Percentiles rank a stretch among this genome's conserved stretches.
These are phyloP conservation scores for Saxidomus purpurata DNA, from an alignment of 1,140 invertebrate genomes.

Conservation along the genomic window DNA sequence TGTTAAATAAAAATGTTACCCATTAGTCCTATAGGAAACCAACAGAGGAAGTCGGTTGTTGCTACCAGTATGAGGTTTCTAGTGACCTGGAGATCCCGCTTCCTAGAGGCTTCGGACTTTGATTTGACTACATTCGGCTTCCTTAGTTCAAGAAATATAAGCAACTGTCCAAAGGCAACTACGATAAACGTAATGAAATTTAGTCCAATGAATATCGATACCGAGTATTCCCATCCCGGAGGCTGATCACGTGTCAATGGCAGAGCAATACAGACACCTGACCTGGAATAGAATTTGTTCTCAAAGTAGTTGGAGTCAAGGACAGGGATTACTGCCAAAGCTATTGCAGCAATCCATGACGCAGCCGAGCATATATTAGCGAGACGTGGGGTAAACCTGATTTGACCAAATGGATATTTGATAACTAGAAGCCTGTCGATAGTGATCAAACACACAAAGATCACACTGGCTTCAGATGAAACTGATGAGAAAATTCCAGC, in stretches of 20 bases:
- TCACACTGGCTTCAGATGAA: neutral
- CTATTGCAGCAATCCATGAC: constrained; percentile 59
- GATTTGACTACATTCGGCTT: no score
- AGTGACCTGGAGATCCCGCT: constrained; percentile 59
- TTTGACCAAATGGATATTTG: no score
- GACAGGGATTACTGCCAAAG: constrained; percentile 64
- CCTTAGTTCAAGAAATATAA: constrained; percentile 8
- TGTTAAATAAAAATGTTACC: constrained; percentile 54
- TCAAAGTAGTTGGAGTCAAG: constrained; percentile 15
- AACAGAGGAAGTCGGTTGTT: no score
- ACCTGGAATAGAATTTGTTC: constrained; percentile 63
- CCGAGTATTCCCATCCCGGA: constrained; percentile 20
- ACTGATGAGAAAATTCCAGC: constrained; percentile 31
- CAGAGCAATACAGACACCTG: constrained; percentile 64
- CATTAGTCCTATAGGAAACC: no score
- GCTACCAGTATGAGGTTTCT: constrained; percentile 44
- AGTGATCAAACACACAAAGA: constrained; percentile 18
- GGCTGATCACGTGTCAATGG: constrained; percentile 43
- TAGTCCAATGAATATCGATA: constrained; percentile 39
- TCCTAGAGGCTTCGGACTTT: no score
- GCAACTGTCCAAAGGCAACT: no score
- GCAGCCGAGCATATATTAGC: neutral
- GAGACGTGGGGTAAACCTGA: constrained; percentile 69
- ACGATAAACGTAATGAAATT: constrained; percentile 64
- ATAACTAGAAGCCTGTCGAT: neutral